These are phyloP conservation scores for Zootoca vivipara DNA, from an alignment of 2,113 vertebrate genomes.

Conservation along the genomic window DNA sequence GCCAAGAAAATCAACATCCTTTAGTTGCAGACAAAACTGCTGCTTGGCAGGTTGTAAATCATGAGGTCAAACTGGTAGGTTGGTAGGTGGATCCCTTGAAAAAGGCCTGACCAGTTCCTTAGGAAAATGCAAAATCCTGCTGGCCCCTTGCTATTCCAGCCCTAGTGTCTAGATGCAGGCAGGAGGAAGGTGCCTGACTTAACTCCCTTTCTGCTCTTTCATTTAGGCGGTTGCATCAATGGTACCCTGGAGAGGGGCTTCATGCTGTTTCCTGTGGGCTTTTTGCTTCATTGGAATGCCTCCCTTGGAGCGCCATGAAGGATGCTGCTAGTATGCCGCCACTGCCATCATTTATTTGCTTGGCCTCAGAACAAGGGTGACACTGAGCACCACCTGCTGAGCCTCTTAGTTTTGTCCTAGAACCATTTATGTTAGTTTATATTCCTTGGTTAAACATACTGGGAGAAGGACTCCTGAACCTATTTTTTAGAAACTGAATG, in stretches of 20 bases:
- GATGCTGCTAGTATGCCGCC: background rate
- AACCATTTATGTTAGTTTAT: background rate
- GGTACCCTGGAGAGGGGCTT: background rate
- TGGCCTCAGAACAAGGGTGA: background rate
- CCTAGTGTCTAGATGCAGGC: background rate
- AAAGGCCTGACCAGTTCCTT: background rate
- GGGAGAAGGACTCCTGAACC: background rate
- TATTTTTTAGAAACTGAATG: background rate
- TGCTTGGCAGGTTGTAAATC: background rate
- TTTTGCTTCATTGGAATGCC: background rate
- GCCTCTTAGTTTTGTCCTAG: conserved; percentile 2
- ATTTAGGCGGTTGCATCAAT: background rate
- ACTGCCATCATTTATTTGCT: background rate
- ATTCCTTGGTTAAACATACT: background rate
- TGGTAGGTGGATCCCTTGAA: background rate
- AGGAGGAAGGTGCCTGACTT: background rate
- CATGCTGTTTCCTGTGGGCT: too few relatives aligned
- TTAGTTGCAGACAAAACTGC: background rate
- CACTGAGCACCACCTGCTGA: background rate
- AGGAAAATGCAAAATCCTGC: background rate
- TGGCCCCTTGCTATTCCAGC: background rate
- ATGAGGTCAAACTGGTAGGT: background rate
- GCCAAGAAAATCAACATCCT: accelerated
- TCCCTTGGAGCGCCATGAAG: background rate
- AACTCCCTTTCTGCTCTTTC: background rate